Evolutionary conservation across 2,113 vertebrate genomes (phyloP).

Genomic region (Coracopsis vasa): DNA sequence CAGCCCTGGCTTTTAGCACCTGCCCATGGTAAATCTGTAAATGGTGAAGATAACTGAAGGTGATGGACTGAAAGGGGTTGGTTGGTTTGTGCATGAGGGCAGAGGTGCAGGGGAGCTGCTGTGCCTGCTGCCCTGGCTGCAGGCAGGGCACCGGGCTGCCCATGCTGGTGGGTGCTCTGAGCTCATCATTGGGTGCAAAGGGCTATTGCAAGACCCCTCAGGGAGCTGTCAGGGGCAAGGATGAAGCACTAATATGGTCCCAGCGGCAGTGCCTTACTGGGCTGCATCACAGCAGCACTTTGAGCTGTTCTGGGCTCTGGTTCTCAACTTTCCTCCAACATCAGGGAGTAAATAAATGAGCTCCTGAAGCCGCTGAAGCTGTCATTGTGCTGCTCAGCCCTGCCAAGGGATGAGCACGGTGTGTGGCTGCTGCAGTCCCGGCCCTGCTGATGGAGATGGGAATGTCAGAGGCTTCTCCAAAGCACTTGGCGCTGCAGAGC

Average conservation of each 20-base stretch:
- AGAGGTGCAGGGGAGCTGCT: neutral
- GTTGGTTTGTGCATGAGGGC: neutral
- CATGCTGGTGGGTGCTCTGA: fast-evolving
- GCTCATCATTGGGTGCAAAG: neutral
- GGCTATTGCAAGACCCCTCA: neutral
- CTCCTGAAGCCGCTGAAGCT: fast-evolving
- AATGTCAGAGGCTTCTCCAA: neutral
- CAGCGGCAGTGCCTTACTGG: neutral
- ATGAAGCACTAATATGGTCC: neutral
- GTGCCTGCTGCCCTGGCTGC: neutral
- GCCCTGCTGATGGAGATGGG: neutral
- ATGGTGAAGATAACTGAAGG: neutral
- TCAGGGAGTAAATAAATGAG: neutral
- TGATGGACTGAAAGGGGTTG: fast-evolving
- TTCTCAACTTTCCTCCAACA: neutral
- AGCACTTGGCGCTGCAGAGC: neutral
- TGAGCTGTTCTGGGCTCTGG: neutral
- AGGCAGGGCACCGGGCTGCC: neutral
- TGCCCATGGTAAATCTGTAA: neutral
- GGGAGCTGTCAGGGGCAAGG: neutral
- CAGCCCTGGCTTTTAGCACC: neutral
- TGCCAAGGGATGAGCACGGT: fast-evolving
- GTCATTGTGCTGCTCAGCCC: neutral
- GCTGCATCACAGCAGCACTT: neutral
- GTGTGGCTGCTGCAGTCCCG: neutral